Conservation (phyloP, 2,888 invertebrate genomes). For the Volucella inanis region DNA sequence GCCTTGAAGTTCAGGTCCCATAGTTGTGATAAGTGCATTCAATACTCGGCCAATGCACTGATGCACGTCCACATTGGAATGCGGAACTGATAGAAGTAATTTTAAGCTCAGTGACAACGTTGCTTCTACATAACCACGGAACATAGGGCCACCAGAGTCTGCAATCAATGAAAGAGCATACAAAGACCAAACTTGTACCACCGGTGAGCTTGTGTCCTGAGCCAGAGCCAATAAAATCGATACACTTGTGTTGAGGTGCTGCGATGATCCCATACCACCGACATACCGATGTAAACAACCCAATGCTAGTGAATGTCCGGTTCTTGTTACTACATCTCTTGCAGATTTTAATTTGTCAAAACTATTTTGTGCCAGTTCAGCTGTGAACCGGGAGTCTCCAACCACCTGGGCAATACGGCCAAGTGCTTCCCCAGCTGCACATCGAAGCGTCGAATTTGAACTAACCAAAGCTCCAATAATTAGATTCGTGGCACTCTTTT, state of each 20-base stretch:
- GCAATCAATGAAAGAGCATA: slow-evolving; percentile 97
- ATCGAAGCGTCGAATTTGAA: slow-evolving; percentile 91
- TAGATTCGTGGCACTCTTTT: slow-evolving; percentile 91
- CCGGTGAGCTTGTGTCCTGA: slow-evolving; percentile 95
- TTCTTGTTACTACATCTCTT: slow-evolving; percentile 93
- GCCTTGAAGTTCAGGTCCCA: slow-evolving; percentile 98
- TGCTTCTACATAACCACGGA: slow-evolving; percentile 97
- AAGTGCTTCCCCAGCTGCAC: slow-evolving; percentile 97
- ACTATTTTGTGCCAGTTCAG: slow-evolving; percentile 94
- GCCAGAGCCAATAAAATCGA: slow-evolving; percentile 96
- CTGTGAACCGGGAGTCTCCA: slow-evolving; percentile 93
- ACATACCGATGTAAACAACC: slow-evolving; percentile 98
- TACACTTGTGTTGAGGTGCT: slow-evolving; percentile 96
- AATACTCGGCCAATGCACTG: slow-evolving; percentile 96
- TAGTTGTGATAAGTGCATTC: slow-evolving; percentile 97
- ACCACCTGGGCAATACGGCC: slow-evolving; percentile 96
- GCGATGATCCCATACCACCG: slow-evolving; percentile 97
- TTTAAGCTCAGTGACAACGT: slow-evolving; percentile 95
- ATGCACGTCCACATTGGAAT: slow-evolving; percentile 95
- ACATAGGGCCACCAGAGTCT: slow-evolving; percentile 99
- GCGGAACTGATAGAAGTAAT: slow-evolving; percentile 93
- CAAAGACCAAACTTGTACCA: slow-evolving; percentile 99
- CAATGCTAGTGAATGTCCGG: slow-evolving; percentile 95
- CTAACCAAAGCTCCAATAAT: slow-evolving; percentile 92
- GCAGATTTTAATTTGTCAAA: slow-evolving; percentile 94